A percentile compares a stretch with the other conserved stretches of the same genome.
These are phyloP conservation scores for Oenanthe oenanthe DNA, from an alignment of 2,113 vertebrate species.

Conservation along the genomic window DNA sequence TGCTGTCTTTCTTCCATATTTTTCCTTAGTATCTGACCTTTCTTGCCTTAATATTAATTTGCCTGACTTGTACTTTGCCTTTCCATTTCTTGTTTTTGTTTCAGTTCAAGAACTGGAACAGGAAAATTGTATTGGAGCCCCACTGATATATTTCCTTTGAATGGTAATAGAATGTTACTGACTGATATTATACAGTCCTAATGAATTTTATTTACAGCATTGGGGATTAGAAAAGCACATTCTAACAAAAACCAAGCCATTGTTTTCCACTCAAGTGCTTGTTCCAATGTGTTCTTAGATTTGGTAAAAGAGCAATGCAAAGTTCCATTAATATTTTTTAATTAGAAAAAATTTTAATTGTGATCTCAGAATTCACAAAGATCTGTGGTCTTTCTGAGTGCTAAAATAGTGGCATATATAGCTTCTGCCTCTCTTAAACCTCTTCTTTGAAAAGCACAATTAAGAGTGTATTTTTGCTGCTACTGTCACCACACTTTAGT, in stretches of 20 bases:
- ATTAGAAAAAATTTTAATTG: not conserved
- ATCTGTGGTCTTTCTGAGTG: not conserved
- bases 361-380: not conserved
- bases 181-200: not conserved
- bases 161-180: conserved; percentile 34
- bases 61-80: not conserved
- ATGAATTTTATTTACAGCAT: conserved; percentile 50
- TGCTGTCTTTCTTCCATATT: not conserved
- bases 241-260: conserved; percentile 6
- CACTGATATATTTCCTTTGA: not conserved
- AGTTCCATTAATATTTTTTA: not conserved
- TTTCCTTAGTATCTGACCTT: not conserved
- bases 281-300: not conserved
- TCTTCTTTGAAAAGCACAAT: not conserved
- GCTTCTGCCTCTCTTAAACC: not conserved
- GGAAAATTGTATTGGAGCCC: not conserved
- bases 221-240: conserved; percentile 45
- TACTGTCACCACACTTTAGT: not conserved
- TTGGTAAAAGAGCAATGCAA: not conserved
- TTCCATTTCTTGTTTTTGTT: conserved; percentile 30
- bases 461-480: not conserved
- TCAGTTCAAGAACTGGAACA: not conserved
- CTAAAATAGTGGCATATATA: not conserved
- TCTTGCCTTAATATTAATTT: conserved; percentile 14
- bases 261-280: not conserved